Base-by-base conservation (phyloP, 1,140 invertebrate genomes). In the Temnothorax longispinosus region DNA sequence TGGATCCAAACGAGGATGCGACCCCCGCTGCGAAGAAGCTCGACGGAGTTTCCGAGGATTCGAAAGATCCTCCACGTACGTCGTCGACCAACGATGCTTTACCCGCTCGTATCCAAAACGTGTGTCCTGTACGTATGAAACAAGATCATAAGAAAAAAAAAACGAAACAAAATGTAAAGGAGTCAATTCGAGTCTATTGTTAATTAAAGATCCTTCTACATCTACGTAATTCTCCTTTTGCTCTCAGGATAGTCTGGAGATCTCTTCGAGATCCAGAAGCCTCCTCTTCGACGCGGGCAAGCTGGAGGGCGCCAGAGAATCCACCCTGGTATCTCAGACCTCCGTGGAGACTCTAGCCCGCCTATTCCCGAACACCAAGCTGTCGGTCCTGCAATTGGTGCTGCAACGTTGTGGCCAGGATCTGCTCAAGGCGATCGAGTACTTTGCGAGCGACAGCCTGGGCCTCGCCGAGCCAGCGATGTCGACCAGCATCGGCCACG, bases 331-430 rank as follows among this genome's bases (percentile, higher is more conserved):
- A 7, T 96, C 96, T 32, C 96, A 97, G 54, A 96, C 96, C 5
- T 97, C 97, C 0, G 95, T 99, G 50, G 98, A 99, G 88, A 98
- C 99, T 95, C 94, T 99, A 52, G 96, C 97, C 6, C 97, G 98
- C 65, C 95, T 99, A 6, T 99, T 99, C 94, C 98, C 98, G 0
- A 97, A 97, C 65, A 97, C 97, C 67, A 99, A 99, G 93, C 96
- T 97, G 15, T 97, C 98, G 0, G 98, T 99, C 0, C 94, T 99
- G 56, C 98, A 99, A 91, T 94, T 99, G 75, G 98, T 99, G 11
- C 94, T 99, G 11, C 97, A 98, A 87, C 96, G 98, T 32, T 98
- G 98, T 93, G 98, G 98, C 86, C 97, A 98, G 54, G 98, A 99
- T 92, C 93, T 99, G n/a, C 95, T 98, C 3, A 97, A 98, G 86